Evolutionary conservation across 2,797 vertebrate species (phyloP).

Genomic region (Pangasius mekongensis): DNA sequence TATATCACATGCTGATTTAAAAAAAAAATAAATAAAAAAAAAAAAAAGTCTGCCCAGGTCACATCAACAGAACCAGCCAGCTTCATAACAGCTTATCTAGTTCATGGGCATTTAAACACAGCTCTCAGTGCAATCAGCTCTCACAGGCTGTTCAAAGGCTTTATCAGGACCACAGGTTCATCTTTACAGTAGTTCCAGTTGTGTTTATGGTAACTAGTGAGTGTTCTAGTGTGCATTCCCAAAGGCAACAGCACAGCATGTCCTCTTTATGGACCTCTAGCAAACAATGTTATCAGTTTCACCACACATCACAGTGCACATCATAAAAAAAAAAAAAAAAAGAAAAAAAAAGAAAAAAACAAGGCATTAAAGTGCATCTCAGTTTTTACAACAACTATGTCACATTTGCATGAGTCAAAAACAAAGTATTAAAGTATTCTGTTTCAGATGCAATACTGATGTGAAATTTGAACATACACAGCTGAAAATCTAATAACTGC

Average conservation of each 20-base stretch:
- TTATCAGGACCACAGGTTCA: slow-evolving; percentile 51
- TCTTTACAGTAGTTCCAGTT: slow-evolving; percentile 45
- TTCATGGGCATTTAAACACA: background rate
- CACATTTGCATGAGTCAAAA: background rate
- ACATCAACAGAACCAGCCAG: background rate
- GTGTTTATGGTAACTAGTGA: slow-evolving; percentile 23
- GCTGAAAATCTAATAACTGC: slow-evolving; percentile 12
- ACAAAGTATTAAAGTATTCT: background rate
- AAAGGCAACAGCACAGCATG: background rate
- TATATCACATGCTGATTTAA: background rate
- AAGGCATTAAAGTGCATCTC: background rate
- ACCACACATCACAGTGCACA: slow-evolving; percentile 29
- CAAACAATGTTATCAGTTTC: slow-evolving; percentile 47
- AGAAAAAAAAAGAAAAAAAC: slow-evolving; percentile 4
- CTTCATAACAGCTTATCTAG: background rate
- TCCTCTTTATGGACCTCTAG: slow-evolving; percentile 36
- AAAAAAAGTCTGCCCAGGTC: background rate
- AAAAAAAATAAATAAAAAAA: background rate
- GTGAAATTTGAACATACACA: slow-evolving; percentile 27
- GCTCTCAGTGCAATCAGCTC: slow-evolving; percentile 34
- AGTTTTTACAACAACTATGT: background rate
- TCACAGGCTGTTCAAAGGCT: slow-evolving; percentile 45
- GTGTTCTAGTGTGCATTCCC: slow-evolving; percentile 12
- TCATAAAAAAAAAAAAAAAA: slow-evolving; percentile 28
- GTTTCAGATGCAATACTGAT: slow-evolving; percentile 9